Conservation (phyloP, 2,888 invertebrate species). For the Psylliodes chrysocephalus region DNA sequence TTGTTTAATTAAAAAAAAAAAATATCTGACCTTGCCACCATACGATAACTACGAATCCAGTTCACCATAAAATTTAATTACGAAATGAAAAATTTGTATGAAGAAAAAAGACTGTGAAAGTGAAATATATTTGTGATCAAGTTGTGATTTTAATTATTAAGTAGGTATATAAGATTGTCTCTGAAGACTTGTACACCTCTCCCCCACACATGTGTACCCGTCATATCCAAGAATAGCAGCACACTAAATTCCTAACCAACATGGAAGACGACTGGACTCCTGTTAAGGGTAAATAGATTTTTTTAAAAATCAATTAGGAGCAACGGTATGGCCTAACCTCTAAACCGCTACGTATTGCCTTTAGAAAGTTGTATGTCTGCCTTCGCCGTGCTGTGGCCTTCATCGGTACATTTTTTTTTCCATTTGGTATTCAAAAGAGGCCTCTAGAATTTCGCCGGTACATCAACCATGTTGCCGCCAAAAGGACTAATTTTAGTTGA, state of each 20-base stretch:
- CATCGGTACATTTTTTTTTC: conserved; percentile 25
- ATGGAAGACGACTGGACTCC: conserved; percentile 51
- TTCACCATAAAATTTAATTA: conserved; percentile 14
- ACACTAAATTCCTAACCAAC: conserved; percentile 37
- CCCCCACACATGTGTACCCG: conserved; percentile 47
- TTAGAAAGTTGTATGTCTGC: conserved; percentile 57
- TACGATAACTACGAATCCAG: conserved; percentile 43
- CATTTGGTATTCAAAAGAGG: conserved; percentile 30
- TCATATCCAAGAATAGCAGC: conserved; percentile 60
- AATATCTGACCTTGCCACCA: conserved; percentile 53
- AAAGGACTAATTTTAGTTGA: neutral
- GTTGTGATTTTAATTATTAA: conserved; percentile 38
- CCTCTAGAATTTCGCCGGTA: conserved; percentile 5
- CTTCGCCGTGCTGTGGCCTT: conserved; percentile 45
- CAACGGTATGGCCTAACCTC: conserved; percentile 5
- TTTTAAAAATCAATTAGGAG: neutral
- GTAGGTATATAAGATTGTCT: conserved; percentile 25
- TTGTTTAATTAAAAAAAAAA: conserved; percentile 1
- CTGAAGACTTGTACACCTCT: conserved; percentile 22
- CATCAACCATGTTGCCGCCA: neutral
- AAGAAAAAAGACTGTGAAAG: conserved; percentile 24
- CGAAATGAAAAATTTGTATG: neutral
- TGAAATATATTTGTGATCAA: conserved; percentile 35
- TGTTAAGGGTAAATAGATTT: conserved; percentile 49
- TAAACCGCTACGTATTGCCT: conserved; percentile 32